A percentile compares a stretch with the other conserved stretches of the same genome.
These are phyloP conservation scores for Mus caroli DNA, from an alignment of 2,797 vertebrate genomes.

Conservation along the genomic window DNA sequence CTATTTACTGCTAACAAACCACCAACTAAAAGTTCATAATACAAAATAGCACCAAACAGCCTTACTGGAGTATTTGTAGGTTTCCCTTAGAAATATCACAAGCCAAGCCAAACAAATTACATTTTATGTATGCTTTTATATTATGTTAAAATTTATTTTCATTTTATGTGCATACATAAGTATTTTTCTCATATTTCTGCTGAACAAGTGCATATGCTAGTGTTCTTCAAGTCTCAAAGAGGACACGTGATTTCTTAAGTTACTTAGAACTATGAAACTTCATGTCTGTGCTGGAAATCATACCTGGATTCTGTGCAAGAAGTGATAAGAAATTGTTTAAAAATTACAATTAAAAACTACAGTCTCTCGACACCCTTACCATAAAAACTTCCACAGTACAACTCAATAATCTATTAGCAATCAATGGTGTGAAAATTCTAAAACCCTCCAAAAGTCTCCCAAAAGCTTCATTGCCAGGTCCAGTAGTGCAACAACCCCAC, in stretches of 20 bases:
- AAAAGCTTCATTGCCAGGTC: too few relatives aligned
- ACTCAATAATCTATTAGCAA: not conserved
- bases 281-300: too few relatives aligned
- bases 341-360: not conserved
- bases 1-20: not conserved
- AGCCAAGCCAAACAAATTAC: not conserved
- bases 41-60: not conserved
- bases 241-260: too few relatives aligned
- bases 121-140: not conserved
- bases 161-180: too few relatives aligned
- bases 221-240: not conserved
- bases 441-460: not conserved
- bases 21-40: not conserved
- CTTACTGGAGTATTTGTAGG: not conserved
- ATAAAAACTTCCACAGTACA: not conserved
- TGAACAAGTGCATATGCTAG: not conserved
- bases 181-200: not conserved
- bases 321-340: not conserved
- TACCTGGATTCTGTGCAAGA: too few relatives aligned
- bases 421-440: not conserved
- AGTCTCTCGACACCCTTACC: not conserved
- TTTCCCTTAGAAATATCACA: not conserved
- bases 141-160: not conserved
- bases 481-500: not conserved
- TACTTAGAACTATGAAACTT: not conserved